Conservation (phyloP, 2,797 vertebrate species). For the Oreonectes daqikongensis region DNA sequence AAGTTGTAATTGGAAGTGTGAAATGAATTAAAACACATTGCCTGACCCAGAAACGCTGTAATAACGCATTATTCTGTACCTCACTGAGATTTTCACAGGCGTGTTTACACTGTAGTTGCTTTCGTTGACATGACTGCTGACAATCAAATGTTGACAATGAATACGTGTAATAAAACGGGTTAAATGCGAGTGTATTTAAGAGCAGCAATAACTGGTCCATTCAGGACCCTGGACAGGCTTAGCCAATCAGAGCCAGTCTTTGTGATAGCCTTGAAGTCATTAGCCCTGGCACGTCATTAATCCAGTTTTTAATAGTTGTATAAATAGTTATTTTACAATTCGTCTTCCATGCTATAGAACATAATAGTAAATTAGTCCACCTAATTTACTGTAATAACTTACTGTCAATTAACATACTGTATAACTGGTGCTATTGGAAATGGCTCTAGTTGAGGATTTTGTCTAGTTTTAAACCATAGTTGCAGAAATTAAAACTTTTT, state of each 20-base stretch:
- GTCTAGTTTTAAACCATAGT: no score
- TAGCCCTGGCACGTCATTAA: background rate
- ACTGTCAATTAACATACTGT: no score
- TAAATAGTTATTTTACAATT: background rate
- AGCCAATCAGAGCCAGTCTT: background rate
- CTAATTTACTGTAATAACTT: no score
- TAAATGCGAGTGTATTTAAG: background rate
- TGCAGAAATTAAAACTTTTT: no score
- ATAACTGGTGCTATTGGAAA: no score
- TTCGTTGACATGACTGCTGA: background rate
- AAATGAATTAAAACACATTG: slow-evolving; percentile 68
- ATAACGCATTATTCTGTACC: background rate
- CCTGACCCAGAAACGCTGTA: slow-evolving; percentile 69
- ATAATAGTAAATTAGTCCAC: no score
- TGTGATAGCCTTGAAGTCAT: background rate
- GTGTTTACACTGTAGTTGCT: background rate
- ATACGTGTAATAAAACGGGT: no score
- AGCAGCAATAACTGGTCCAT: background rate
- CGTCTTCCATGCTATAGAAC: no score
- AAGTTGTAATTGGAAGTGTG: slow-evolving; percentile 62
- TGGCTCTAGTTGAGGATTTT: no score
- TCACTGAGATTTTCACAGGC: no score
- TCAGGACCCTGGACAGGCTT: slow-evolving; percentile 62
- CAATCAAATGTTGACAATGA: background rate
- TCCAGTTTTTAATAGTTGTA: background rate